A percentile compares a stretch with the other conserved stretches of the same genome.
Evolutionary conservation across 2,888 invertebrate species (phyloP).

Genomic region (Didymodactylos carnosus): DNA sequence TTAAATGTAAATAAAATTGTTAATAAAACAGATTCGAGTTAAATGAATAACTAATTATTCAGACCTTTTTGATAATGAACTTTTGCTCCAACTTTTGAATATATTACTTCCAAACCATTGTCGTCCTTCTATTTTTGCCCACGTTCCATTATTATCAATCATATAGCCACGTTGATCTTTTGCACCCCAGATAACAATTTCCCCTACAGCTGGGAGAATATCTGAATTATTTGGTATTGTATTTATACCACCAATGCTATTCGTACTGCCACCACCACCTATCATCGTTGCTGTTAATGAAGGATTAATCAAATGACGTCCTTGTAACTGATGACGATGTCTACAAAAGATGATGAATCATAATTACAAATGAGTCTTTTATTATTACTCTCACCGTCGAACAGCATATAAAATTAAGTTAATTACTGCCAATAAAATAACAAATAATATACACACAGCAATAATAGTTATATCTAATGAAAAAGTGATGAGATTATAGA

Average conservation of each 20-base stretch:
- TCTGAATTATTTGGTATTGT: constrained; percentile 8
- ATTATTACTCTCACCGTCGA: not conserved
- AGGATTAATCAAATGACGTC: not conserved
- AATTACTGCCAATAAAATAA: not conserved
- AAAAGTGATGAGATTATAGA: not conserved
- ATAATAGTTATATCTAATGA: constrained; percentile 3
- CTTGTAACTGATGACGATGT: not conserved
- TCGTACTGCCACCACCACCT: not conserved
- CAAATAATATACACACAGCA: not conserved
- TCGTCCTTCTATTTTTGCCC: not conserved
- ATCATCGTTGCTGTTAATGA: not conserved
- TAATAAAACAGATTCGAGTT: not conserved
- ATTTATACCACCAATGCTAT: not conserved
- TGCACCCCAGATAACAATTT: constrained; percentile 12
- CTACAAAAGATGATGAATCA: not conserved
- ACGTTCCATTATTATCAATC: constrained; percentile 9
- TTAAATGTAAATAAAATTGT: not conserved
- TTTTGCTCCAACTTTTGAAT: not conserved
- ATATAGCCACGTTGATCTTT: constrained; percentile 12
- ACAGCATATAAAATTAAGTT: constrained; percentile 5
- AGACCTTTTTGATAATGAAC: not conserved
- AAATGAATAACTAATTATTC: too few relatives aligned
- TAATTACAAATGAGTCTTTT: not conserved
- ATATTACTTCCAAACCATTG: not conserved
- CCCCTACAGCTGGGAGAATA: constrained; percentile 8